Evolutionary conservation across 2,113 vertebrate genomes (phyloP), one percentile per base, ranked within the genome.

Genomic region (Ellobius talpinus): DNA sequence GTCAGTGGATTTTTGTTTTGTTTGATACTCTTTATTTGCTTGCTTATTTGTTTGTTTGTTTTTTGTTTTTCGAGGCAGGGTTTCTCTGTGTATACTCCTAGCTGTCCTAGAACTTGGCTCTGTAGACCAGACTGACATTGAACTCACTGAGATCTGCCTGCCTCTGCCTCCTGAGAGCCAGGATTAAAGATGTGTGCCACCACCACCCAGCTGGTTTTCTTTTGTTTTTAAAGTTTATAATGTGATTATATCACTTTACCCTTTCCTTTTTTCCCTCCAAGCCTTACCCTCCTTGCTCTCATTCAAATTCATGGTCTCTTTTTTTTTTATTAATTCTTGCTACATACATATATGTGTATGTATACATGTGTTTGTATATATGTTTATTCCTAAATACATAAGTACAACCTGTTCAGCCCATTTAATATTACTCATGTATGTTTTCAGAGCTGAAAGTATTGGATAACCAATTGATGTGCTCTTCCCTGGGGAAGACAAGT

Each of bases 1-100:
- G 70, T 89, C 29, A 79, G 42, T 55, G 31, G 8, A 94, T 98
- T 50, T 42, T 26, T 86, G 33, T 70, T 87, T 66, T 66, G 45
- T 55, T 79, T 79, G 47, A 21, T 52, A 39, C 39, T 39, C n/a
- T n/a, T 55, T 58, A 58, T 29, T 65, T 65, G 8, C 26, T 26
- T 65, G 24, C 26, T 65, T 65, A 10, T 12, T 65, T 65, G 24
- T 65, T 65, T 65, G 24, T 63, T 63, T 63, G 61, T 63, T 63
- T 65, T 65, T 65, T 12, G 31, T 68, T 68, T 68, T 33, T 68
- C 10, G 4, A 65, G 63, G 29, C 63, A 65, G 26, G 63, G 10
- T 65, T 61, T 16, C 19, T 58, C 58, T 58, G 58, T 58, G 55
- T 21, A 21, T n/a, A 58, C 58, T 58, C 58, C 58, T 58, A 58